phyloP scores from a whole-genome alignment of 2,113 vertebrate species.

The Phrynosoma blainvillii region DNA sequence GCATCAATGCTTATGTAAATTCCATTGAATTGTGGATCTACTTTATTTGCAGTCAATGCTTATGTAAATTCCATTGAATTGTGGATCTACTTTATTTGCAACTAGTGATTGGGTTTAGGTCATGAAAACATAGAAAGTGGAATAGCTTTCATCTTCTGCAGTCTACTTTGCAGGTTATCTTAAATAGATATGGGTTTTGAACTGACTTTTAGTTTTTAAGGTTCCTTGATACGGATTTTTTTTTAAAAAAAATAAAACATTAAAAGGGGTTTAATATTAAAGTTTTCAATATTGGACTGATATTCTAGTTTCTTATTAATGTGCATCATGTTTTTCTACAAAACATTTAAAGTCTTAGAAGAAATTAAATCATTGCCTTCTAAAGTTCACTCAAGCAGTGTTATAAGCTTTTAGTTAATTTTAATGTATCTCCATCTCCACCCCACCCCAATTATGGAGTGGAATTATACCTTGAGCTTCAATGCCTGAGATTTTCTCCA shows the following conservation, averaged over 20 bases:
- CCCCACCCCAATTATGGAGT: slow-evolving; percentile 11
- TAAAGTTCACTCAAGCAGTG: slow-evolving; percentile 1
- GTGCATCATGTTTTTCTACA: neutral
- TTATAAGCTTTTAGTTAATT: neutral
- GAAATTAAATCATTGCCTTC: slow-evolving; percentile 10
- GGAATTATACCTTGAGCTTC: slow-evolving; percentile 36
- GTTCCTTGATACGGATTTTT: neutral
- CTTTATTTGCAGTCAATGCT: no score
- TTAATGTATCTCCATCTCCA: slow-evolving; percentile 13
- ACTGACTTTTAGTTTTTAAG: neutral
- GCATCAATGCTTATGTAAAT: no score
- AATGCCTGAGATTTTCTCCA: slow-evolving; percentile 36
- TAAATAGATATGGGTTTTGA: neutral
- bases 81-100: no score
- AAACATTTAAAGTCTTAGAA: neutral
- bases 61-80: no score
- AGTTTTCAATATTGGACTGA: neutral
- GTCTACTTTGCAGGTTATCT: no score
- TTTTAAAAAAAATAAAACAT: neutral
- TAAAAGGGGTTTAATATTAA: neutral
- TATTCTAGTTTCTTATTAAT: neutral
- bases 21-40: no score
- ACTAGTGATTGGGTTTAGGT: no score
- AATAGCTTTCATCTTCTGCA: no score
- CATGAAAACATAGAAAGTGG: no score